Conservation (phyloP, 2,113 vertebrate species). For the Emydura subglobosa region DNA sequence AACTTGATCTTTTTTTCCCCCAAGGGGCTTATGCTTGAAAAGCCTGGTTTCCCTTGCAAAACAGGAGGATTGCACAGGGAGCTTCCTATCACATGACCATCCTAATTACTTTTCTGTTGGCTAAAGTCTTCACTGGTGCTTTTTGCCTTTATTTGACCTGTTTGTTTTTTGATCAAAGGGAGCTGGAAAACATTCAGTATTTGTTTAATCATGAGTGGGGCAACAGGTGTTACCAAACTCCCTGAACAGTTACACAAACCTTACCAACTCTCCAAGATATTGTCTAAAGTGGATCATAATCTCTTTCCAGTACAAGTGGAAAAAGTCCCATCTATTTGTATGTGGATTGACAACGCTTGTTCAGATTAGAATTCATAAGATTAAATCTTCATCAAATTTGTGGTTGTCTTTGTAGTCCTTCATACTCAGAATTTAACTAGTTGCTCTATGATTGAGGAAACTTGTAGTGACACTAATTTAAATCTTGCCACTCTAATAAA, state of each 20-base stretch:
- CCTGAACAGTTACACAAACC: not conserved
- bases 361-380: not conserved
- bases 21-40: not conserved
- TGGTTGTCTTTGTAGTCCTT: not conserved
- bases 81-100: not conserved
- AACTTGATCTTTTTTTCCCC: accelerated
- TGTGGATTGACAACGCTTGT: slow-evolving; percentile 8
- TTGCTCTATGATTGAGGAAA: not conserved
- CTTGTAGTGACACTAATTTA: not conserved
- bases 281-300: not conserved
- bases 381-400: not conserved
- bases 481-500: not conserved
- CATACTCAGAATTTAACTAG: not conserved
- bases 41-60: not conserved
- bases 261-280: not conserved
- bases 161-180: not conserved
- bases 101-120: not conserved
- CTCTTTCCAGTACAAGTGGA: not conserved
- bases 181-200: not conserved
- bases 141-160: slow-evolving; percentile 25
- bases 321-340: not conserved
- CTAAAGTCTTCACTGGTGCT: not conserved
- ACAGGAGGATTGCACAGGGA: not conserved
- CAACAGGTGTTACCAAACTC: not conserved
- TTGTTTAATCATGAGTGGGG: not conserved